Conservation (phyloP, 2,888 invertebrate species). For the Pimpla rufipes region DNA sequence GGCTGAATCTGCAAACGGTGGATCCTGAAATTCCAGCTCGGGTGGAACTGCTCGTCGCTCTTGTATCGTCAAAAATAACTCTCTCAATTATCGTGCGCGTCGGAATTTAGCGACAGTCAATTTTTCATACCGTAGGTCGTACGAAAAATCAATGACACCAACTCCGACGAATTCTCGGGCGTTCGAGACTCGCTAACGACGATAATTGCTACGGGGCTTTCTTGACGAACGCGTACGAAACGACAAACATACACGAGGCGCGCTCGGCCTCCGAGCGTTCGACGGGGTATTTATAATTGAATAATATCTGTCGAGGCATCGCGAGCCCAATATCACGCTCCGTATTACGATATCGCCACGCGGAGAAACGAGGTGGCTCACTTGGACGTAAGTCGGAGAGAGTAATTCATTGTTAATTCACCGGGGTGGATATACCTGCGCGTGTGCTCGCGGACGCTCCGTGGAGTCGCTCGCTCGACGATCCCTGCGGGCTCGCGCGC, state of each 20-base stretch:
- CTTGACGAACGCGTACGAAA: too few relatives aligned
- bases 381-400: conserved; percentile 40
- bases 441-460: conserved; percentile 13
- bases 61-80: too few relatives aligned
- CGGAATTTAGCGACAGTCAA: too few relatives aligned
- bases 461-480: conserved; percentile 27
- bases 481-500: conserved; percentile 32
- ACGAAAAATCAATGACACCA: too few relatives aligned
- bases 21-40: not conserved
- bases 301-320: conserved; percentile 9
- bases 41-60: not conserved
- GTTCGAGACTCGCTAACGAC: too few relatives aligned
- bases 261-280: not conserved
- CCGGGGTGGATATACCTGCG: conserved; percentile 29
- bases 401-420: conserved; percentile 52
- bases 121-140: too few relatives aligned
- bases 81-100: too few relatives aligned
- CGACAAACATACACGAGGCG: not conserved
- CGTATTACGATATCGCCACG: not conserved
- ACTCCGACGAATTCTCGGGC: too few relatives aligned
- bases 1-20: not conserved
- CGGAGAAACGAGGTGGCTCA: conserved; percentile 20
- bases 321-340: not conserved
- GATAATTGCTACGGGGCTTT: too few relatives aligned
- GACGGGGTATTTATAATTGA: conserved; percentile 38